Evolutionary conservation across 2,113 vertebrate species (phyloP).

Genomic region (Lamprologus callipterus): DNA sequence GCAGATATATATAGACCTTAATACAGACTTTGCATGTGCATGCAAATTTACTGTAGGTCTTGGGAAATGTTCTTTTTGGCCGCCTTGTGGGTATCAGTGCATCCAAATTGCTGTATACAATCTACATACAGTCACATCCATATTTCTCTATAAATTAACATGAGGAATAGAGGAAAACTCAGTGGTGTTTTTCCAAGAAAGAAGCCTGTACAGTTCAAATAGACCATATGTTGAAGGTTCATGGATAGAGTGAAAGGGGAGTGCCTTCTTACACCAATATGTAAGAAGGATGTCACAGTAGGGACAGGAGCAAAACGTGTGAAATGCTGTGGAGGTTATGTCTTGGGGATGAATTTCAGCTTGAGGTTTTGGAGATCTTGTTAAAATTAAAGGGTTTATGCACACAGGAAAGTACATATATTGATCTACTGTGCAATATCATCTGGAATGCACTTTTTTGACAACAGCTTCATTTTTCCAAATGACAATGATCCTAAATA

Average conservation of each 20-base stretch:
- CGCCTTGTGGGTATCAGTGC: fast-evolving
- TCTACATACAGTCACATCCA: background rate
- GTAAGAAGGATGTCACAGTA: background rate
- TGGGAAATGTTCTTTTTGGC: fast-evolving
- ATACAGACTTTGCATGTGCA: background rate
- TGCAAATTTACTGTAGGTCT: background rate
- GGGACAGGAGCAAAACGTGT: fast-evolving
- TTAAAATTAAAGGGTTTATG: fast-evolving
- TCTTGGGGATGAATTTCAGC: background rate
- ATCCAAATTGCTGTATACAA: background rate
- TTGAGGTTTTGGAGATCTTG: background rate
- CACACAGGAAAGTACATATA: background rate
- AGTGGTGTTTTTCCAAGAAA: background rate
- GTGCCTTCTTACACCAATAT: background rate
- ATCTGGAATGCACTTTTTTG: background rate
- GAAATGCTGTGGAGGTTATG: background rate
- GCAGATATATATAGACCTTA: background rate
- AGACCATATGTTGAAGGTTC: background rate
- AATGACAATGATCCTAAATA: background rate
- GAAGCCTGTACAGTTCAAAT: background rate
- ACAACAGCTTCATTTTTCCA: background rate
- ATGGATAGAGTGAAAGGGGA: background rate
- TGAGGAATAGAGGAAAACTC: background rate
- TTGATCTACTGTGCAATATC: background rate
- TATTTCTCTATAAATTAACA: background rate